Percentiles rank a stretch among this genome's conserved stretches.
Evolutionary conservation across 2,888 invertebrate genomes (phyloP).

Genomic region (Argyra leucocephala): DNA sequence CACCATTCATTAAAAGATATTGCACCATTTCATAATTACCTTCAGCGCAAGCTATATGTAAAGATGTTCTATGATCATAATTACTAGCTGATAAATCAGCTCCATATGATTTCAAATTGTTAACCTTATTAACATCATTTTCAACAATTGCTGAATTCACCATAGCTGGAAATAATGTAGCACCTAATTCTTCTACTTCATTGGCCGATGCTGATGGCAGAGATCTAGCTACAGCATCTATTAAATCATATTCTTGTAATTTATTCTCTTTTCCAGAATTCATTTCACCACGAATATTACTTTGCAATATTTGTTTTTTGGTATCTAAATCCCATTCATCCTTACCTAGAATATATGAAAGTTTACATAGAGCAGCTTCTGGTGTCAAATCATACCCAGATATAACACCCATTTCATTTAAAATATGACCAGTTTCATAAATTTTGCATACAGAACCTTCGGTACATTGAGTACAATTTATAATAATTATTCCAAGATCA

Average conservation of each 20-base stretch:
- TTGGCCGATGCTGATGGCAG: slow-evolving; percentile 48
- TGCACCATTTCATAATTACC: slow-evolving; percentile 61
- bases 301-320: slow-evolving; percentile 64
- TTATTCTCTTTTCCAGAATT: slow-evolving; percentile 43
- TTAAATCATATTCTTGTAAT: slow-evolving; percentile 46
- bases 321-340: slow-evolving; percentile 53
- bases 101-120: slow-evolving; percentile 48
- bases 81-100: slow-evolving; percentile 65
- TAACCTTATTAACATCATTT: slow-evolving; percentile 47
- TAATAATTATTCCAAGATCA: slow-evolving; percentile 68
- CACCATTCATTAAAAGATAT: slow-evolving; percentile 66
- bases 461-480: slow-evolving; percentile 87
- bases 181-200: slow-evolving; percentile 48
- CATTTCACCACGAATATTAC: slow-evolving; percentile 71
- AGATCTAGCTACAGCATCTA: slow-evolving; percentile 52
- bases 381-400: slow-evolving; percentile 55
- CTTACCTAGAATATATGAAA: slow-evolving; percentile 81
- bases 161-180: slow-evolving; percentile 61
- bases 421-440: slow-evolving; percentile 75
- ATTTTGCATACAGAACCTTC: slow-evolving; percentile 69
- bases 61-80: slow-evolving; percentile 65
- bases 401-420: slow-evolving; percentile 35
- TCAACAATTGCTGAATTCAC: slow-evolving; percentile 54
- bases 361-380: slow-evolving; percentile 85
- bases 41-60: slow-evolving; percentile 69